Conservation (phyloP, 2,797 vertebrate species). For the Centroberyx gerrardi region DNA sequence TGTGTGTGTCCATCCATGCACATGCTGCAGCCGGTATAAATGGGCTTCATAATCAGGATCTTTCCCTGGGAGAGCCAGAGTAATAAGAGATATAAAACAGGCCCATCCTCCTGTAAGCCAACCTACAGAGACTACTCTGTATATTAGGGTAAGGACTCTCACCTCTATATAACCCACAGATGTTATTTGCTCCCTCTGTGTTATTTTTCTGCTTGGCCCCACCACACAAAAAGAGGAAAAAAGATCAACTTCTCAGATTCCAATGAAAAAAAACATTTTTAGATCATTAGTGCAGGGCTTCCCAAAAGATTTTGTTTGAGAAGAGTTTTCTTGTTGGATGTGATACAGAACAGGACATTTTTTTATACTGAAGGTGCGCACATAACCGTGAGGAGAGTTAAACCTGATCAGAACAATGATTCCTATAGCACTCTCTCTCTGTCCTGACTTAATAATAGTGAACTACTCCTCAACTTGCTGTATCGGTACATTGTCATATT, state of each 20-base stretch:
- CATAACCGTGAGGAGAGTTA: not conserved
- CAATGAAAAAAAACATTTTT: not conserved
- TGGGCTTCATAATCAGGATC: conserved; percentile 64
- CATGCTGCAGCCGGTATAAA: conserved; percentile 68
- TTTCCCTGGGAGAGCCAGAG: conserved; percentile 39
- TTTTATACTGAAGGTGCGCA: not conserved
- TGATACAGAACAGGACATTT: not conserved
- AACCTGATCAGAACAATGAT: not conserved
- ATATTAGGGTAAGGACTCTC: conserved; percentile 6
- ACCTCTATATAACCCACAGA: conserved; percentile 19
- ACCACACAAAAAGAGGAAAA: conserved; percentile 8
- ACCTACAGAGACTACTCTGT: not conserved
- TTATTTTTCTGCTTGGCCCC: conserved; percentile 18
- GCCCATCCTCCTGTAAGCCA: conserved; percentile 2
- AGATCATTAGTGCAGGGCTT: not conserved
- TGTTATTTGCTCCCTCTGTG: not conserved
- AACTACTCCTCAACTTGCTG: not conserved
- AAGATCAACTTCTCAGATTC: not conserved
- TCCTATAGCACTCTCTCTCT: not conserved
- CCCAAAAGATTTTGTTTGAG: not conserved
- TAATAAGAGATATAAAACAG: conserved; percentile 44
- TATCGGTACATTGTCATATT: too few species aligned
- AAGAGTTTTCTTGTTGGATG: not conserved
- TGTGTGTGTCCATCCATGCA: conserved; percentile 24
- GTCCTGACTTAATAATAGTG: not conserved